Evolutionary conservation across 2,888 invertebrate genomes (phyloP).

Genomic region (Actias luna): DNA sequence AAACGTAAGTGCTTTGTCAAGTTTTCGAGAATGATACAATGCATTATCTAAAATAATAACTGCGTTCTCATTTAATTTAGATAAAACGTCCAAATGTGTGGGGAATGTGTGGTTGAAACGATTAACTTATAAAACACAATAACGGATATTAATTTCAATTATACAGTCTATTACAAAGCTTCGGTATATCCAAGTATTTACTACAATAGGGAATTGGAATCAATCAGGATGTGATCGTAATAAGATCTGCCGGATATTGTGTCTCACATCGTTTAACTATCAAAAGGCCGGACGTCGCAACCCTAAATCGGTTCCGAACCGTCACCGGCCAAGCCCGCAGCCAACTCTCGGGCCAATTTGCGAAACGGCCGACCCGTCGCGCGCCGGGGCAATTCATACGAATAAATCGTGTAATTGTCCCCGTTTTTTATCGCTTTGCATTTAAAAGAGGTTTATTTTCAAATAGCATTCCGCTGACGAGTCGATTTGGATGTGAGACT

Average conservation of each 20-base stretch:
- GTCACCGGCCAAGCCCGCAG: conserved; percentile 1
- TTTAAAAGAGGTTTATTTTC: background rate
- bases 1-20: too few relatives aligned
- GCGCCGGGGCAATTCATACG: background rate
- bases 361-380: conserved; percentile 1
- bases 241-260: background rate
- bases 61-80: too few relatives aligned
- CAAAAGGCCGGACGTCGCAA: conserved; percentile 6
- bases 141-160: too few relatives aligned
- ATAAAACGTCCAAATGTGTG: too few relatives aligned
- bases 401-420: conserved; percentile 11
- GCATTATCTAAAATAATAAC: too few relatives aligned
- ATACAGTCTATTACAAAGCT: too few relatives aligned
- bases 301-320: background rate
- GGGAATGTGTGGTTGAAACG: too few relatives aligned
- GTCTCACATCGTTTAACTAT: background rate
- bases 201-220: background rate
- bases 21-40: too few relatives aligned
- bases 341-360: conserved; percentile 11
- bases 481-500: background rate
- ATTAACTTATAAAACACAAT: too few relatives aligned
- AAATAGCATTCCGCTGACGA: background rate
- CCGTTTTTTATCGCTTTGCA: conserved; percentile 8
- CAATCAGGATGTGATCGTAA: background rate
- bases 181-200: background rate